Evolutionary conservation across 2,113 vertebrate species (phyloP).

Genomic region (Paedocypris sp.): DNA sequence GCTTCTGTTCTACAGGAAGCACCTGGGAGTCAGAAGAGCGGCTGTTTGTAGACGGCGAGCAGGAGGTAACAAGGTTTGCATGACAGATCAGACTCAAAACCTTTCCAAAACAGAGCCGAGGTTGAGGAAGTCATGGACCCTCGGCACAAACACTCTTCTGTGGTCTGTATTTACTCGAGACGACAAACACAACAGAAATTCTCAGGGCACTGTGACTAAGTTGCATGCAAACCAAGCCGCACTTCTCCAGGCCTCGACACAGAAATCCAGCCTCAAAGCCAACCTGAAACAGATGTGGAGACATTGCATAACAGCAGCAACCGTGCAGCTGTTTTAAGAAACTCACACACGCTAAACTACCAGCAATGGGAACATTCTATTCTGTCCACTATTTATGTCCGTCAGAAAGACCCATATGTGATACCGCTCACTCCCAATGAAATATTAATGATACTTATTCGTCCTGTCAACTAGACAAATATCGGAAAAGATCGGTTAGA

Average conservation of each 20-base stretch:
- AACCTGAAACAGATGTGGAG: slow-evolving; percentile 53
- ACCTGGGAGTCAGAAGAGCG: slow-evolving; percentile 22
- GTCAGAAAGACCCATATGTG: too few relatives aligned
- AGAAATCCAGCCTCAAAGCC: slow-evolving; percentile 37
- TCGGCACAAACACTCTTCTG: slow-evolving; percentile 18
- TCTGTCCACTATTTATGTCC: too few relatives aligned
- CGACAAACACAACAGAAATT: slow-evolving; percentile 38
- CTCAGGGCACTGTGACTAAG: slow-evolving; percentile 38
- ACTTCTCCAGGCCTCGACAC: slow-evolving; percentile 36
- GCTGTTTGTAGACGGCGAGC: slow-evolving; percentile 15
- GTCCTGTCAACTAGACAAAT: too few relatives aligned
- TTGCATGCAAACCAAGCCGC: slow-evolving; percentile 51
- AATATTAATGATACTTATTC: too few relatives aligned
- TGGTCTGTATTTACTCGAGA: slow-evolving; percentile 25
- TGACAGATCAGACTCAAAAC: slow-evolving; percentile 3
- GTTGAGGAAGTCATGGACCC: neutral
- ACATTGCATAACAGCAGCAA: slow-evolving; percentile 51
- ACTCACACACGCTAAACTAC: slow-evolving; percentile 12
- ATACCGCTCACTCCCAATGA: too few relatives aligned
- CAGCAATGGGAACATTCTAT: neutral
- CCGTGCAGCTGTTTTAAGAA: slow-evolving; percentile 41
- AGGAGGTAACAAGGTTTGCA: slow-evolving; percentile 3
- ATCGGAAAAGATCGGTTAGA: too few relatives aligned
- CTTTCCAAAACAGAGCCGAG: slow-evolving; percentile 20
- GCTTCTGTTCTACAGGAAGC: slow-evolving; percentile 31